Conservation (phyloP, 2,797 vertebrate species). For the Coranthus polyacanthus region DNA sequence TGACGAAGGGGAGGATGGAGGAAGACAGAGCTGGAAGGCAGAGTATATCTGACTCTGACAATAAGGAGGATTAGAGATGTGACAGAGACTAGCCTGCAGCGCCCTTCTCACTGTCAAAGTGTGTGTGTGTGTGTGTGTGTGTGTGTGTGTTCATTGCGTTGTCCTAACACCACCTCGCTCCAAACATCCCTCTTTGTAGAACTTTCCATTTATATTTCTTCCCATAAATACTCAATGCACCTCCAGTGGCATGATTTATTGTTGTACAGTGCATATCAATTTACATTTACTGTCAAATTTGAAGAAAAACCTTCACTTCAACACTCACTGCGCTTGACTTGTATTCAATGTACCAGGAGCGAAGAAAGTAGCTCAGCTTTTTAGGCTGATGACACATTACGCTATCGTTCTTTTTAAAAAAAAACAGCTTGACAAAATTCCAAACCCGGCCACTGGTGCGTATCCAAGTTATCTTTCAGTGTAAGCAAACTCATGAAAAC, state of each 20-base stretch:
- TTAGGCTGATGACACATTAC: too few species aligned
- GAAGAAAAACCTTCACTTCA: too few species aligned
- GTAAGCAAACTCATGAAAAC: too few species aligned
- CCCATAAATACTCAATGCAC: not conserved
- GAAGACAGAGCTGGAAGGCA: constrained; percentile 38
- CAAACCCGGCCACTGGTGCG: too few species aligned
- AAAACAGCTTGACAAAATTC: too few species aligned
- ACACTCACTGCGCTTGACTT: too few species aligned
- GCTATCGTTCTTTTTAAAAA: too few species aligned
- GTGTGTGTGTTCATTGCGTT: constrained; percentile 16
- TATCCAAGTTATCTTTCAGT: too few species aligned
- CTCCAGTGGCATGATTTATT: too few species aligned
- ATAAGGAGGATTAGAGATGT: constrained; percentile 70
- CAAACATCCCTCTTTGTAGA: constrained; percentile 2
- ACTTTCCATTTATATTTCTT: constrained; percentile 8
- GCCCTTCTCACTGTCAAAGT: constrained; percentile 34
- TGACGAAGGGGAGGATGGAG: constrained; percentile 1
- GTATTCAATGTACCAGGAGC: too few species aligned
- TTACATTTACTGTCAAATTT: not conserved
- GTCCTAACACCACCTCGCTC: constrained; percentile 27
- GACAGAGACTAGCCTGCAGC: constrained; percentile 55
- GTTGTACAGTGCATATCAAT: too few species aligned
- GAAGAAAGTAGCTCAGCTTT: too few species aligned
- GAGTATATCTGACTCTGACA: constrained; percentile 62
- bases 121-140: constrained; percentile 28